Evolutionary conservation across 2,888 invertebrate genomes (phyloP), one percentile per base, ranked within the genome.

Genomic region (Bembecia ichneumoniformis): DNA sequence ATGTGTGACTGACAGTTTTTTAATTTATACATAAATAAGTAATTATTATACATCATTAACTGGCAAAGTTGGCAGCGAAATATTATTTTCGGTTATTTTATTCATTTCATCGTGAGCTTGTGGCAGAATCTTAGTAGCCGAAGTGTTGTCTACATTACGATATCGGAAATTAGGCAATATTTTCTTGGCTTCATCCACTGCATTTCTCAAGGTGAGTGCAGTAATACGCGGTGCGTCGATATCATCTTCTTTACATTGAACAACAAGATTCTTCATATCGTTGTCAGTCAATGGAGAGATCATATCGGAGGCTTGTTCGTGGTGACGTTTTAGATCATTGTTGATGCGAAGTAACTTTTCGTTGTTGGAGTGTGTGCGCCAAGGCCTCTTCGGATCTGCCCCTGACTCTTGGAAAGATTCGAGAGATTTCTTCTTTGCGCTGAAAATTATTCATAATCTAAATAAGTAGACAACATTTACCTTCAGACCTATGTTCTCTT

Each of bases 161-260:
- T 82, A 84, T 52, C 81, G 81, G 47, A 86, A 84, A 56, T 84
- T 82, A 0, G 80, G 77, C 43, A 86, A 62, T 55, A 69, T 70
- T 49, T 68, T 76, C 50, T 71, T 79, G 1, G 84, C 84, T n/a
- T 71, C 76, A 0, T 80, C 75, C 0, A 86, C 76, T 0, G 80
- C 79, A 3, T 75, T 74, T 40, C 71, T 60, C 0, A 86, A 66
- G 3, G 71, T 61, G 11, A 66, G 73, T 0, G 60, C 52, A 0
- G 68, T 56, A 2, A 80, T 59, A 0, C 68, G 58, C 0, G 62
- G 61, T 0, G 68, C 55, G 1, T 34, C 46, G 0, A 47, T 48
- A 0, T 57, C 59, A 51, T 77, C 74, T 35, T 68, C 66, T 14
- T 59, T 63, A 50, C 84, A 84, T 46, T 69, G 68, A 16, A 65